These are phyloP conservation scores for Oreochromis aureus DNA, from an alignment of 2,113 vertebrate genomes.

Conservation along the genomic window DNA sequence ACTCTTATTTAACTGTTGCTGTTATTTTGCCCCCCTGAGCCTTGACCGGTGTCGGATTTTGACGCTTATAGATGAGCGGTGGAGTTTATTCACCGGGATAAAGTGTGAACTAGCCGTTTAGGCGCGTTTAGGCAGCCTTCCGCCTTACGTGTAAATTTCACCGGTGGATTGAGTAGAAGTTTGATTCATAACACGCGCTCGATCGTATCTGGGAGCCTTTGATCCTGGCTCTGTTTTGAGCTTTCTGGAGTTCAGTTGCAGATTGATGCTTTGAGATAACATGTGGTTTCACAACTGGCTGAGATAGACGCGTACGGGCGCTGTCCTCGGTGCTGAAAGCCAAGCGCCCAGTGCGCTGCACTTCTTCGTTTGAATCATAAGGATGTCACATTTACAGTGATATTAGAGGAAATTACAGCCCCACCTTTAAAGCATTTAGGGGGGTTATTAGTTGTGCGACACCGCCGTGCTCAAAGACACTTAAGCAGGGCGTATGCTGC, in stretches of 20 bases:
- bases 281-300: not conserved
- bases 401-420: not conserved
- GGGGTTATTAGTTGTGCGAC: not conserved
- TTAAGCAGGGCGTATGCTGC: not conserved
- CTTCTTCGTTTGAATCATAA: not conserved
- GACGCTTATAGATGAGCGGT: not conserved
- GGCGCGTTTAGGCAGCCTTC: not conserved
- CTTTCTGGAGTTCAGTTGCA: not conserved
- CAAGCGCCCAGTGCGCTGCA: not conserved
- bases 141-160: constrained; percentile 14
- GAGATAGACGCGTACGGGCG: constrained; percentile 4
- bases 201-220: not conserved
- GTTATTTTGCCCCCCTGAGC: not conserved
- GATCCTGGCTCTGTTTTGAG: not conserved
- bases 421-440: not conserved
- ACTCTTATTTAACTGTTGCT: not conserved
- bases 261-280: not conserved
- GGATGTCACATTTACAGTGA: not conserved
- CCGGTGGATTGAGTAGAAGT: not conserved
- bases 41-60: not conserved
- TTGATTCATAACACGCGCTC: not conserved
- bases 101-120: not conserved
- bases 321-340: constrained; percentile 61
- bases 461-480: constrained; percentile 4
- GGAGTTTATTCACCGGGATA: not conserved